Conservation (phyloP, 2,888 invertebrate genomes). For the Imbricaverruca yamaguchii region DNA sequence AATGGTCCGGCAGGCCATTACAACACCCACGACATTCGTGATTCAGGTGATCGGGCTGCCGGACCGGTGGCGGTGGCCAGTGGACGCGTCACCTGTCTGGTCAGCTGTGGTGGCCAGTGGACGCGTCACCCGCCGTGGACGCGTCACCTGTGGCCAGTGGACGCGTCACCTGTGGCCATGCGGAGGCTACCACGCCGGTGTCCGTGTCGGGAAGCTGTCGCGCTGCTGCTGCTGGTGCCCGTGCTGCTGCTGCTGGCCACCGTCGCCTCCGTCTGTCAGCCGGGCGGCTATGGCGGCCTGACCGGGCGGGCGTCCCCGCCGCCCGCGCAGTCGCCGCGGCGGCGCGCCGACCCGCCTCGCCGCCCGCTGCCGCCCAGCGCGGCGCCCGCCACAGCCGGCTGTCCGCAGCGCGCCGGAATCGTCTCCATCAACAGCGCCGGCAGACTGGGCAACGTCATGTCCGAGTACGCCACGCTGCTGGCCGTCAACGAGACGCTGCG, state of each 20-base stretch:
- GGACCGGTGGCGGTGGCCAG: too few species aligned
- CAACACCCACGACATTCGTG: too few species aligned
- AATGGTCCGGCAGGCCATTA: too few species aligned
- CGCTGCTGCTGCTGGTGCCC: conserved; percentile 8
- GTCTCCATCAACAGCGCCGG: conserved; percentile 24
- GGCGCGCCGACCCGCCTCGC: not conserved
- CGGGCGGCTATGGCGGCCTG: too few species aligned
- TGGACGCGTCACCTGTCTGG: too few species aligned
- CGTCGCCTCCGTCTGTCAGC: not conserved
- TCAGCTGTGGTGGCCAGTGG: too few species aligned
- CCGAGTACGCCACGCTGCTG: conserved; percentile 30
- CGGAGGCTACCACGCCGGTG: not conserved
- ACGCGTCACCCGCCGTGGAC: too few species aligned
- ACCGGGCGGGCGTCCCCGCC: too few species aligned
- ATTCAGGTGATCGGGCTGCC: too few species aligned
- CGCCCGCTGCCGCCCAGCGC: not conserved
- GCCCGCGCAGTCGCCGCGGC: too few species aligned
- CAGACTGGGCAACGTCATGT: conserved; percentile 32
- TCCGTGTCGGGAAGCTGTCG: not conserved
- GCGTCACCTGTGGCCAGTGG: too few species aligned
- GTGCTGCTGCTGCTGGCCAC: not conserved
- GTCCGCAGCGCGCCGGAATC: not conserved
- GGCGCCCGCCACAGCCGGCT: not conserved
- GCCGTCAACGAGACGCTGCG: conserved; percentile 23
- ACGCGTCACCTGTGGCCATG: not conserved